A percentile compares a stretch with the other conserved stretches of the same genome.
Evolutionary conservation across 2,797 vertebrate species (phyloP).

Genomic region (Pseudochirops corinnae): DNA sequence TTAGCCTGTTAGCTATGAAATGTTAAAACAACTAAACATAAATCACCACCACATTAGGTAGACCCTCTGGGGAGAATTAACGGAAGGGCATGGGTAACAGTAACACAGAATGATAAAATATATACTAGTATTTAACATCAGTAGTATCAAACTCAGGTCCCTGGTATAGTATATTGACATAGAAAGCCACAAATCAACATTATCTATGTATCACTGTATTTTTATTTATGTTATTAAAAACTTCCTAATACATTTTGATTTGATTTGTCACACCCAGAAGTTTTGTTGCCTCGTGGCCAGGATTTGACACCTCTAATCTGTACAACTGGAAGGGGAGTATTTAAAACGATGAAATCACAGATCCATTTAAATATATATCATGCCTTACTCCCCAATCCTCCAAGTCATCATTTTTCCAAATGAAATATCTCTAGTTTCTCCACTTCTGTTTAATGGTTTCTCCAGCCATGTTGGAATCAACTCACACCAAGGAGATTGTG

Average conservation of each 20-base stretch:
- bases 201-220: not conserved
- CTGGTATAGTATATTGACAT: not conserved
- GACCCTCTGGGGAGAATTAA: not conserved
- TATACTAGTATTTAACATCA: not conserved
- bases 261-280: too few species aligned
- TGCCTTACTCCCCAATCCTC: not conserved
- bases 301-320: not conserved
- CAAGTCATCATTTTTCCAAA: not conserved
- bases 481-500: not conserved
- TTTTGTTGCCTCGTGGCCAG: not conserved
- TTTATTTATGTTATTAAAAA: not conserved
- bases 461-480: not conserved
- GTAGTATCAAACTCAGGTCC: not conserved
- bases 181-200: not conserved
- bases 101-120: not conserved
- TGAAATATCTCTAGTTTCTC: not conserved
- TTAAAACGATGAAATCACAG: not conserved
- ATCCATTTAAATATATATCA: not conserved
- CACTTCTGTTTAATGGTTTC: not conserved
- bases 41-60: not conserved
- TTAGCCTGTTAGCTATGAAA: not conserved
- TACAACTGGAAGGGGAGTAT: not conserved
- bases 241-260: too few species aligned
- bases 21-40: not conserved
- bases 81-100: not conserved